Evolutionary conservation across 2,888 invertebrate genomes (phyloP), one percentile per base, ranked within the genome.

Genomic region (Tridacna crocea): DNA sequence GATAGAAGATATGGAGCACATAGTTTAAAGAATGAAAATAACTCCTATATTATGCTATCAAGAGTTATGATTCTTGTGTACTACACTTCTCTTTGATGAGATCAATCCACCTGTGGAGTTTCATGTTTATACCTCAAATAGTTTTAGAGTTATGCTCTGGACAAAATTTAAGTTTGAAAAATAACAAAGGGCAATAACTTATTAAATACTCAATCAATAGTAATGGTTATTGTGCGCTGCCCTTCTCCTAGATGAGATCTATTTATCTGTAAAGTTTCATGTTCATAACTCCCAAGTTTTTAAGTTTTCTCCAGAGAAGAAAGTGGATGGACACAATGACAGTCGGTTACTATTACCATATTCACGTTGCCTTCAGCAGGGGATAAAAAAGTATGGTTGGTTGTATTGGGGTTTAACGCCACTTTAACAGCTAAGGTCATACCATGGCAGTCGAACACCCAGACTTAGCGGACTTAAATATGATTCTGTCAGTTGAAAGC

Each of bases 161-260:
- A 8, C 60, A 60, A 60, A 60, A 60, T 36, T 36, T 36, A 36
- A 60, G 60, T 60, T 19, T 22, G 60, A 70, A 70, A 70, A 70
- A 46, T 70, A 36, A 72, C 51, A 72, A 72, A 72, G 72, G 72
- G 72, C 51, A 72, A 72, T 72, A 51, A 72, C 51, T 72, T 51
- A 12, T 24, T 51, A 51, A 72, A 4, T 70, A 51, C 11, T 51
- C n/a, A 55, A 55, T 48, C 72, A 72, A 72, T 36, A 60, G 58
- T 73, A 36, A 60, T 36, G 26, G 73, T 73, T 73, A 58, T 73
- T 73, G 17, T 60, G 22, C 2, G 51, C 55, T 48, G 22, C 26
- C 19, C 24, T 72, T 72, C 51, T 26, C 72, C 72, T 19, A 22
- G 51, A 47, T 72, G 72, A 72, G 72, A 72, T 72, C 48, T 72